A percentile compares a stretch with the other conserved stretches of the same genome.
Evolutionary conservation across 2,797 vertebrate species (phyloP).

Genomic region (Eulemur albifrons): DNA sequence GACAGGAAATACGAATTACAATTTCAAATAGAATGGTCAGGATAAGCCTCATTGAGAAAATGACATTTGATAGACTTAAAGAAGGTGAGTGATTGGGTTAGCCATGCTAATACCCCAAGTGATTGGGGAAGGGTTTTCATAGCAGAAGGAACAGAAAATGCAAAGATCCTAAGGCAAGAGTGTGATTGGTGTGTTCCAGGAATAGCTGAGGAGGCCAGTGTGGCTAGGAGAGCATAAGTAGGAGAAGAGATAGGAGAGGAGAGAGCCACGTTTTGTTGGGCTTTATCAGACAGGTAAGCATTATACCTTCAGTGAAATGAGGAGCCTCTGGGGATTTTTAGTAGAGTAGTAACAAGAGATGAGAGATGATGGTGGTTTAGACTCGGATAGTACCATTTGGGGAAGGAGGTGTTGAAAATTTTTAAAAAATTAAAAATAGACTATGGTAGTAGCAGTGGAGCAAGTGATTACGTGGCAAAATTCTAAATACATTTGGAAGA

Average conservation of each 20-base stretch:
- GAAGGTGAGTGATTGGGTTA: not conserved
- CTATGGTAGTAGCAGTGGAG: not conserved
- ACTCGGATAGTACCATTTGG: not conserved
- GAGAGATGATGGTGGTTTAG: not conserved
- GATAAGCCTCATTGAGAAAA: not conserved
- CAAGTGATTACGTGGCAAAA: not conserved
- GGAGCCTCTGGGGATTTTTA: not conserved
- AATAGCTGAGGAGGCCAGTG: not conserved
- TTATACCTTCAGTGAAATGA: not conserved
- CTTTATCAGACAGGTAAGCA: not conserved
- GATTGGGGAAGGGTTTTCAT: not conserved
- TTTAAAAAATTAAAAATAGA: not conserved
- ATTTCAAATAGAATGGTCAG: not conserved
- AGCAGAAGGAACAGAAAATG: not conserved
- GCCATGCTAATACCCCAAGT: not conserved
- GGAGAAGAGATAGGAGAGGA: not conserved
- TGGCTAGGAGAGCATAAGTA: not conserved
- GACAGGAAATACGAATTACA: not conserved
- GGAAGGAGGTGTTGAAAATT: not conserved
- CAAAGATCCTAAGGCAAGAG: not conserved
- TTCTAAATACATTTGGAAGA: constrained; percentile 19
- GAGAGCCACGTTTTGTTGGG: not conserved
- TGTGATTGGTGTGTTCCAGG: not conserved
- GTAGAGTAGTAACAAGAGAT: not conserved
- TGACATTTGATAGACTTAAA: not conserved